A percentile compares a stretch with the other conserved stretches of the same genome.
These are phyloP conservation scores for Aporophyla nigra DNA, from an alignment of 2,888 invertebrate species.

Conservation along the genomic window DNA sequence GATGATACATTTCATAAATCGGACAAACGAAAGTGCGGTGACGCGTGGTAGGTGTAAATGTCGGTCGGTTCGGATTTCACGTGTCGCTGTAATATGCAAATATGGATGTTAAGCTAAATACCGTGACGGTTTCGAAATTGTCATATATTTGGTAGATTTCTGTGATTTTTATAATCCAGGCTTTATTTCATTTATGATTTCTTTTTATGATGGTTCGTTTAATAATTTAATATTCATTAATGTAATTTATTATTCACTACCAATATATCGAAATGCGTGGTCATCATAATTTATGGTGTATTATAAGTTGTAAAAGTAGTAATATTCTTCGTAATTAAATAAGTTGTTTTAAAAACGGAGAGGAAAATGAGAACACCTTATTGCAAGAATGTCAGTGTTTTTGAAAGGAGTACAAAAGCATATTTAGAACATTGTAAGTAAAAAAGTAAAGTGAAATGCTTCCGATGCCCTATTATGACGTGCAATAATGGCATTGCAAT, in stretches of 20 bases:
- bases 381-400: background rate
- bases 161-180: background rate
- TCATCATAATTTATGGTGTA: background rate
- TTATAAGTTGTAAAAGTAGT: background rate
- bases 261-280: background rate
- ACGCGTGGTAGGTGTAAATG: background rate
- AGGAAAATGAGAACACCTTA: background rate
- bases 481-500: background rate
- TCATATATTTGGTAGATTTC: background rate
- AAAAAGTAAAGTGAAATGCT: background rate
- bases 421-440: background rate
- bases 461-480: background rate
- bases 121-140: constrained; percentile 5
- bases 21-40: background rate
- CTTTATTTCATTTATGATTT: background rate
- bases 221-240: background rate
- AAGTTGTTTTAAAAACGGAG: background rate
- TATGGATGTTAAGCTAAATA: constrained; percentile 24
- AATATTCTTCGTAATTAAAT: background rate
- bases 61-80: background rate
- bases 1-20: background rate
- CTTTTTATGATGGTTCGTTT: background rate
- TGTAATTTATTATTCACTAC: background rate
- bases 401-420: background rate
- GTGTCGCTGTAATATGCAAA: constrained; percentile 23